Percentiles rank a stretch among this genome's conserved stretches.
These are phyloP conservation scores for Apus apus DNA, from an alignment of 2,113 vertebrate species.

Conservation along the genomic window DNA sequence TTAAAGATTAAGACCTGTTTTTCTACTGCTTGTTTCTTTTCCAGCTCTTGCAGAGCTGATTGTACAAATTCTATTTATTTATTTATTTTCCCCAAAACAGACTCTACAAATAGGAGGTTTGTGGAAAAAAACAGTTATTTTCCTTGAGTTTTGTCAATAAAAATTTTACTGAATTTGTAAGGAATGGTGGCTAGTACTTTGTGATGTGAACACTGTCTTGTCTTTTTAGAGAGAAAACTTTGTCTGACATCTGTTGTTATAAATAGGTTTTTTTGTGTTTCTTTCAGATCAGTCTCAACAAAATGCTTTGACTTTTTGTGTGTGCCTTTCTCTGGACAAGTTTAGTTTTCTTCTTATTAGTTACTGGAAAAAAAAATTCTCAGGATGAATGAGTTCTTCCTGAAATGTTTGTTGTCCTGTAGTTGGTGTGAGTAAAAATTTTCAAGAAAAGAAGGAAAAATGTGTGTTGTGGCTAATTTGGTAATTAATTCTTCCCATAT, in stretches of 20 bases:
- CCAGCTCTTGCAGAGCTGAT: neutral
- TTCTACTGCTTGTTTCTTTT: neutral
- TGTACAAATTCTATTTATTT: neutral
- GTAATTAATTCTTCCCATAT: neutral
- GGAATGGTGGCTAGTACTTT: neutral
- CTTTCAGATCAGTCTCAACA: neutral
- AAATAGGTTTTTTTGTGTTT: neutral
- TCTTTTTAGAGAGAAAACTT: neutral
- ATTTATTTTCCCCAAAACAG: neutral
- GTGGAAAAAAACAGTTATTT: neutral
- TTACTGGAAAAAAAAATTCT: neutral
- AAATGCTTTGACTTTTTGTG: neutral
- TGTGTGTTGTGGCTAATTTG: neutral
- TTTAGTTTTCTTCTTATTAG: neutral
- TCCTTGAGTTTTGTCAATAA: neutral
- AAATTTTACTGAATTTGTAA: neutral
- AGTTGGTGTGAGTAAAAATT: neutral
- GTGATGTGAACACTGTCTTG: neutral
- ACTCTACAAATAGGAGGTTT: neutral
- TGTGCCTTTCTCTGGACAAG: neutral
- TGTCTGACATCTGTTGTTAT: neutral
- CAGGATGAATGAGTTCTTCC: neutral
- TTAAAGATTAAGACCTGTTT: neutral
- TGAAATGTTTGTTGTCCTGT: neutral
- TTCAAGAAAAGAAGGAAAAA: neutral